Percentiles rank a stretch among this genome's conserved stretches.
phyloP scores from a whole-genome alignment of 1,140 invertebrate species.

The Trialeurodes vaporariorum region DNA sequence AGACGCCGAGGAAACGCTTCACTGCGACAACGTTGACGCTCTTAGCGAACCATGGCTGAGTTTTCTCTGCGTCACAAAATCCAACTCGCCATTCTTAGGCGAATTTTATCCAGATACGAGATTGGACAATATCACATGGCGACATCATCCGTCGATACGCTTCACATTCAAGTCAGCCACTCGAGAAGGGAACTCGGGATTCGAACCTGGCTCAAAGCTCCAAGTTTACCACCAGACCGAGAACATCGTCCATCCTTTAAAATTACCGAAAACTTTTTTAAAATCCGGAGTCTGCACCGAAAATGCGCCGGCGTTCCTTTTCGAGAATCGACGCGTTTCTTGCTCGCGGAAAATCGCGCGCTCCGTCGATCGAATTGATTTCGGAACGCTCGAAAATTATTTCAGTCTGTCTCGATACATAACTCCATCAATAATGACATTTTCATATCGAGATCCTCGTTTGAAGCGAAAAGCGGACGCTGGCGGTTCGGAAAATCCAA shows the following conservation, averaged over 20 bases:
- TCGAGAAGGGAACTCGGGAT: not conserved
- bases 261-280: not conserved
- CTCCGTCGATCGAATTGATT: too few relatives aligned
- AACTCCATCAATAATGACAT: too few relatives aligned
- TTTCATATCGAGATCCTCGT: too few relatives aligned
- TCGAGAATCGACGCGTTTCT: not conserved
- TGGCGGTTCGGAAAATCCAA: too few relatives aligned
- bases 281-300: not conserved
- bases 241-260: not conserved
- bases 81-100: not conserved
- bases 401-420: not conserved
- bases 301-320: not conserved
- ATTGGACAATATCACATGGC: not conserved
- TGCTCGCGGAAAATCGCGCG: not conserved
- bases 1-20: not conserved
- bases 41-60: not conserved
- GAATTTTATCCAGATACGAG: not conserved
- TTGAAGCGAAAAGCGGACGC: too few relatives aligned
- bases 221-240: not conserved
- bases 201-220: too few relatives aligned
- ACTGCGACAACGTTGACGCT: not conserved
- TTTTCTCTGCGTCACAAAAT: not conserved
- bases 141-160: not conserved
- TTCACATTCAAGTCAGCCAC: not conserved
- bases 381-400: not conserved